Evolutionary conservation across 1,140 invertebrate species (phyloP).

Genomic region (Archivesica marissinica): DNA sequence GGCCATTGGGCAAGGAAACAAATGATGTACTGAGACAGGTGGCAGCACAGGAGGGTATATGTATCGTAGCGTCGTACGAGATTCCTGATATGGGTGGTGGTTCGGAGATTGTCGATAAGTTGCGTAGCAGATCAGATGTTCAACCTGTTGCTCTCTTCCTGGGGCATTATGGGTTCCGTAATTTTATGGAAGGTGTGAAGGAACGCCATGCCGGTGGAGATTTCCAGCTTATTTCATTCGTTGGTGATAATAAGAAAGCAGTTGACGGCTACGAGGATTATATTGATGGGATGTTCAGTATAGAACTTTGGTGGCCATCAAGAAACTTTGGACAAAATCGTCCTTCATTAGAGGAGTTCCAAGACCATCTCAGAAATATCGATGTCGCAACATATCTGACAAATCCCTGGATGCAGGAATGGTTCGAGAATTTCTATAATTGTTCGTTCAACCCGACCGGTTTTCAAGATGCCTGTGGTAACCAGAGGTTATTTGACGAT

Average conservation of each 20-base stretch:
- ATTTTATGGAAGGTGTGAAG: slow-evolving; percentile 68
- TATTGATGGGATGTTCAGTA: slow-evolving; percentile 72
- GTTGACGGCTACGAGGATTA: slow-evolving; percentile 66
- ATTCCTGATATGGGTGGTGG: slow-evolving; percentile 31
- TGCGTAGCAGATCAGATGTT: slow-evolving; percentile 64
- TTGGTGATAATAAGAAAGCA: slow-evolving; percentile 58
- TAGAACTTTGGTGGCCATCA: slow-evolving; percentile 48
- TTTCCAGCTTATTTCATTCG: slow-evolving; percentile 64
- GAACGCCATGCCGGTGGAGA: slow-evolving; percentile 46
- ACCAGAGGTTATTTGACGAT: slow-evolving; percentile 59
- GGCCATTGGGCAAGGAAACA: slow-evolving; percentile 63
- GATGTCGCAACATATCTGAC: slow-evolving; percentile 66
- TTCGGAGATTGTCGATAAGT: slow-evolving; percentile 58
- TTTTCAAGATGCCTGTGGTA: slow-evolving; percentile 58
- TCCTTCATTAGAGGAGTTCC: slow-evolving; percentile 67
- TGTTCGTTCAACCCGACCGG: slow-evolving; percentile 70
- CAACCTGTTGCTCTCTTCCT: slow-evolving; percentile 71
- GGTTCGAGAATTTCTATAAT: slow-evolving; percentile 75
- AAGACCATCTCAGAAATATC: slow-evolving; percentile 66
- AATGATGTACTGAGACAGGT: slow-evolving; percentile 67
- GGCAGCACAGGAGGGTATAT: slow-evolving; percentile 79
- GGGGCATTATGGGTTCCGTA: slow-evolving; percentile 35
- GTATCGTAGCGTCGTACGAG: slow-evolving; percentile 73
- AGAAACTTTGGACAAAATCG: not conserved
- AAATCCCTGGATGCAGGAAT: slow-evolving; percentile 82